Evolutionary conservation across 2,888 invertebrate genomes (phyloP).

Genomic region (Cephus sareptanus): DNA sequence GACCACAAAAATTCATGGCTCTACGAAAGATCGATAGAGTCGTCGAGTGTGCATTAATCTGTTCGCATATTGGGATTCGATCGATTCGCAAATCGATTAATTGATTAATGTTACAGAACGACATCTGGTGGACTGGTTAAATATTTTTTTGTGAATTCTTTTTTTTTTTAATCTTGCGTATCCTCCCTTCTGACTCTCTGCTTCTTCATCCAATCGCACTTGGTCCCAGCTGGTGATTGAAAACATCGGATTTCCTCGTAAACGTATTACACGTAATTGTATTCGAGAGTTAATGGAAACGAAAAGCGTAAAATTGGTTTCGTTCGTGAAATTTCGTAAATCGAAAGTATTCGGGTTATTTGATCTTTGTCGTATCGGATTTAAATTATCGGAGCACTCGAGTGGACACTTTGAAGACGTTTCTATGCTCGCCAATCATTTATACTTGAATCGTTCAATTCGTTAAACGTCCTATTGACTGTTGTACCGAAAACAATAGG

Average conservation of each 20-base stretch:
- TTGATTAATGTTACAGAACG: too few relatives aligned
- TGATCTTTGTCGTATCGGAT: conserved; percentile 5
- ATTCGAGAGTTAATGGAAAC: not conserved
- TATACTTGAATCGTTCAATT: too few relatives aligned
- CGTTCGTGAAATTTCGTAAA: not conserved
- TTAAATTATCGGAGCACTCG: too few relatives aligned
- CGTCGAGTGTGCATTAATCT: too few relatives aligned
- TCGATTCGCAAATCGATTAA: too few relatives aligned
- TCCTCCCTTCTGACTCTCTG: not conserved
- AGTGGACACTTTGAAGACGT: too few relatives aligned
- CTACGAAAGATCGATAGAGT: too few relatives aligned
- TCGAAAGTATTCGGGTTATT: not conserved
- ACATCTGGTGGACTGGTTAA: not conserved
- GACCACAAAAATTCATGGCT: too few relatives aligned
- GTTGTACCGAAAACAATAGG: too few relatives aligned
- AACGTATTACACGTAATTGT: not conserved
- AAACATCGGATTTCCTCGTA: not conserved
- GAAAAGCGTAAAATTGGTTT: not conserved
- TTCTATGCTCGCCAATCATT: too few relatives aligned
- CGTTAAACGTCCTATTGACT: too few relatives aligned
- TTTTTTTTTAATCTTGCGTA: not conserved
- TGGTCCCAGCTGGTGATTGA: not conserved
- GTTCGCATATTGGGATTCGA: too few relatives aligned
- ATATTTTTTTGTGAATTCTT: not conserved
- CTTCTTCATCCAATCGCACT: not conserved